Conservation (phyloP, 2,888 invertebrate genomes). For the Epicampocera succincta region DNA sequence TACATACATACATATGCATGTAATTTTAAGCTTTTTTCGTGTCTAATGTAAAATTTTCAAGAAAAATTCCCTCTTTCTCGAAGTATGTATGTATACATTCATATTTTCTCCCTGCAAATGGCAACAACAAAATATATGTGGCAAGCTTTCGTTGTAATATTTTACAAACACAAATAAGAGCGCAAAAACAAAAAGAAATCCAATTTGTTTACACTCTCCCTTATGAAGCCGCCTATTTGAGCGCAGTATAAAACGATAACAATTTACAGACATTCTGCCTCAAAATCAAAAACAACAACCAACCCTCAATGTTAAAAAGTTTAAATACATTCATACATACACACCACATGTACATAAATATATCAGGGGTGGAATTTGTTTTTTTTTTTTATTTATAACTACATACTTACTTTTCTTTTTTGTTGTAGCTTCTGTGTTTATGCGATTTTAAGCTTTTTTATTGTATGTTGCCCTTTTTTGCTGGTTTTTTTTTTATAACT, state of each 20-base stretch:
- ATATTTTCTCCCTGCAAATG: background rate
- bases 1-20: no score
- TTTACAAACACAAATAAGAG: background rate
- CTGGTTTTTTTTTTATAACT: slow-evolving; percentile 13
- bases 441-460: slow-evolving; percentile 30
- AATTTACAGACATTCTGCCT: background rate
- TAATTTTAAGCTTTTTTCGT: no score
- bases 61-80: no score
- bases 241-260: background rate
- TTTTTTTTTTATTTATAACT: background rate
- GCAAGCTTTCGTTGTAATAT: slow-evolving; percentile 12
- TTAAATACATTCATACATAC: background rate
- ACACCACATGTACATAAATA: background rate
- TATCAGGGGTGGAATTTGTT: background rate
- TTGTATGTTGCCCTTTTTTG: slow-evolving; percentile 25
- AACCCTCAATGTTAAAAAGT: slow-evolving; percentile 17
- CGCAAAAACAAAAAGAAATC: background rate
- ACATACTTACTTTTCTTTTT: slow-evolving; percentile 54
- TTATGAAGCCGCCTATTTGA: slow-evolving; percentile 9
- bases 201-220: slow-evolving; percentile 1
- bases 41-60: no score
- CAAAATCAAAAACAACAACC: slow-evolving; percentile 21
- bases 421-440: slow-evolving; percentile 39
- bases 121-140: background rate
- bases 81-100: no score